Conservation (phyloP, 2,888 invertebrate species). For the Rotaria magnacalcarata region DNA sequence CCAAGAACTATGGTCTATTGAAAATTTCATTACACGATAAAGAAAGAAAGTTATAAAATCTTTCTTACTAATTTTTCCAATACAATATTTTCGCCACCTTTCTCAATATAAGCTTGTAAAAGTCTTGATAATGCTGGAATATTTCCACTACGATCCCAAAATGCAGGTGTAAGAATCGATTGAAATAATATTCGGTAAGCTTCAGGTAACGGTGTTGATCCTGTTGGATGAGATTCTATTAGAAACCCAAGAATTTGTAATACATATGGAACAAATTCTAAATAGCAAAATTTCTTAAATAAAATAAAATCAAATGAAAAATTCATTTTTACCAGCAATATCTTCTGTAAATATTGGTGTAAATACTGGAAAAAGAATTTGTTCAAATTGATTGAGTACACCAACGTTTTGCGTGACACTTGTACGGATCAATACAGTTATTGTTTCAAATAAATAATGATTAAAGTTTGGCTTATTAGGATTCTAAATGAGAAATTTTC, state of each 20-base stretch:
- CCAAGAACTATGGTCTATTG: conserved; percentile 68
- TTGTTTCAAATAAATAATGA: conserved; percentile 91
- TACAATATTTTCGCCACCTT: conserved; percentile 68
- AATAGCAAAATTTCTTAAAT: conserved; percentile 48
- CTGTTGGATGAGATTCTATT: conserved; percentile 65
- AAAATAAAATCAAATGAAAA: not conserved
- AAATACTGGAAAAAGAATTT: conserved; percentile 88
- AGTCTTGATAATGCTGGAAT: conserved; percentile 86
- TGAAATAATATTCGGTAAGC: conserved; percentile 84
- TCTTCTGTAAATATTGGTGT: conserved; percentile 89
- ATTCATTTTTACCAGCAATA: conserved; percentile 68
- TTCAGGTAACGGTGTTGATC: conserved; percentile 63
- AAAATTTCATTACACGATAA: too few species aligned
- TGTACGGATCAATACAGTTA: conserved; percentile 68
- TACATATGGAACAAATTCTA: conserved; percentile 94
- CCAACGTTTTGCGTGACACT: conserved; percentile 76
- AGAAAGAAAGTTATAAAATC: not conserved
- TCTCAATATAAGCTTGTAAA: conserved; percentile 76
- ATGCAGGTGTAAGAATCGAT: conserved; percentile 77
- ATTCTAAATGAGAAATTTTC: conserved; percentile 64
- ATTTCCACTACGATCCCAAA: conserved; percentile 90
- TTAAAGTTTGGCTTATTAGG: conserved; percentile 93
- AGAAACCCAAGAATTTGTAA: conserved; percentile 90
- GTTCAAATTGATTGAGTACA: conserved; percentile 81
- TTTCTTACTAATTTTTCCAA: conserved; percentile 42